Base-by-base conservation (phyloP, 2,113 vertebrate species). In the Lophochroa leadbeateri region DNA sequence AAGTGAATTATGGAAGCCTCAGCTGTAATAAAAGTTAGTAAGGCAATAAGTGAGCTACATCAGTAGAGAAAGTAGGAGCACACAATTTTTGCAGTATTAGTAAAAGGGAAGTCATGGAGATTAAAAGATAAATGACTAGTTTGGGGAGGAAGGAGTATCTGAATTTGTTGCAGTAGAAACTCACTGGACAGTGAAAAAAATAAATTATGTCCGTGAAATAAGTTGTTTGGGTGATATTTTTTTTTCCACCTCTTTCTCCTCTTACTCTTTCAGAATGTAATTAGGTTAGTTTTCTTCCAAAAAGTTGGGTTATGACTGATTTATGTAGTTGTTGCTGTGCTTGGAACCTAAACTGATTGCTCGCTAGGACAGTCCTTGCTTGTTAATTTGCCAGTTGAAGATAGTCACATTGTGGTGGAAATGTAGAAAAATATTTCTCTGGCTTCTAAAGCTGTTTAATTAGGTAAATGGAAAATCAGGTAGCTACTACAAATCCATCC, bases 1-100 rank as follows among this genome's bases (percentile, higher is more conserved):
- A 94, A 75, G 31, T 82, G 90, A 84, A 79, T 86, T 93, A 84
- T 75, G 44, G 72, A 94, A 90, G 35, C 72, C n/a, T 86, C 39
- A 52, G 50, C 50, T 90, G 33, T 82, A 87, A 76, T 82, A 68
- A 33, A 81, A 78, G 47, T 71, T 70, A 81, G n/a, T 61, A 88
- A 91, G 50, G 43, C 50, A 88, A 2, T 82, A 82, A 93, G 63
- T 65, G 58, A 70, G 17, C 43, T 92, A 41, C 76, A 46, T 67
- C 43, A n/a, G 27, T 53, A 74, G 29, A 86, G 47, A 47, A 6
- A 83, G 63, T 90, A 78, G 41, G 41, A 82, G 57, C 55, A 57
- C 27, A 14, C 7, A 68, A 11, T 41, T 90, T 90, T 81, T 93
- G 46, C 76, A 75, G 46, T 86, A 71, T 81, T 81, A 92, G 29